Base-by-base conservation (phyloP, 2,888 invertebrate species). In the Agrypnus murinus region DNA sequence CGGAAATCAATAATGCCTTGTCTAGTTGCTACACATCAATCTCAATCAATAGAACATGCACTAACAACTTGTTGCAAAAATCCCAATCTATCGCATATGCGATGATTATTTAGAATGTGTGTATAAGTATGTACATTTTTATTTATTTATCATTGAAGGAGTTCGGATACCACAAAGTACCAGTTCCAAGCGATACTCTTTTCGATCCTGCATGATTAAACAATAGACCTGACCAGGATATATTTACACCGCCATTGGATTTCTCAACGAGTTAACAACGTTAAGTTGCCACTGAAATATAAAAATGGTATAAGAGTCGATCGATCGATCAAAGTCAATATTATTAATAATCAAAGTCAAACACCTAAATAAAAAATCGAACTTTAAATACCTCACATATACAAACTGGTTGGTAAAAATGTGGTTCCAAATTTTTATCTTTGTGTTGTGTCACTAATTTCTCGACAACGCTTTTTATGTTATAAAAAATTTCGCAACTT, bases 311-410 rank as follows among this genome's bases (percentile, higher is more conserved):
- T 77, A 76, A 67, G 69, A 60, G 73, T 60, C 73, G 72, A 77
- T 77, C 81, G 81, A 85, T 85, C 85, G 84, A 85, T 85, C 85
- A 85, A 83, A 81, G 85, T 85, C 85, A 84, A 81, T 83, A 81
- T 80, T 83, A 84, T 84, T 85, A 84, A 84, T 82, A 84, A 85
- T 85, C 85, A 84, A 84, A 84, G 84, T 84, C 85, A 79, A 80
- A 79, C 77, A 77, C 73, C 75, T 75, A 72, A 74, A 75, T 73
- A 72, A 75, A 74, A 75, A 78, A 72, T 73, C 67, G 65, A 70
- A 57, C 69, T 66, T 75, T 70, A 75, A 74, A 76, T 75, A 69
- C 73, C 36, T 62, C 50, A 14, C 36, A 19, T 48, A 25, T 25
- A 25, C 25, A 25, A 69, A 72, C 72, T 57, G 64, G 48, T 64